phyloP scores from a whole-genome alignment of 2,797 vertebrate species.

The Manis pentadactyla region DNA sequence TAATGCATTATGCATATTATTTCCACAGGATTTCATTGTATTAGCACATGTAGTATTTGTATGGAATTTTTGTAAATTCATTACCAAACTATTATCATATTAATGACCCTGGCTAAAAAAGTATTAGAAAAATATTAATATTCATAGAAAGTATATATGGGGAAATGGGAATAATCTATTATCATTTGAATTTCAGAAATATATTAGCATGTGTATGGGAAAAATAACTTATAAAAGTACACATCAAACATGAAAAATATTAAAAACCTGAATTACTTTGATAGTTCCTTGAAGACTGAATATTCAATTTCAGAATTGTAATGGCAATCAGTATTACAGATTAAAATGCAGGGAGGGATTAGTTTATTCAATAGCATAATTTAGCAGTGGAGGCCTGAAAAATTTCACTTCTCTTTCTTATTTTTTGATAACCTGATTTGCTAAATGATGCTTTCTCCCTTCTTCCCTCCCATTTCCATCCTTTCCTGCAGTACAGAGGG shows the following conservation, averaged over 20 bases:
- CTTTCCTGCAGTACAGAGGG: background rate
- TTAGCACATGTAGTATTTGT: slow-evolving; percentile 79
- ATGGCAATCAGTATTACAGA: slow-evolving; percentile 16
- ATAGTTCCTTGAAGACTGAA: slow-evolving; percentile 62
- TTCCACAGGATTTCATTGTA: slow-evolving; percentile 76
- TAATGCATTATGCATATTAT: slow-evolving; percentile 81
- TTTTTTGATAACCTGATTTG: background rate
- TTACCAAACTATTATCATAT: slow-evolving; percentile 81
- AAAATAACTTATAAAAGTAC: background rate
- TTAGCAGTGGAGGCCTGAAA: background rate
- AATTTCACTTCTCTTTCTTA: background rate
- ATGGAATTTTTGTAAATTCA: slow-evolving; percentile 78
- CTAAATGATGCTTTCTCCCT: background rate
- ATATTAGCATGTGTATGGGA: background rate
- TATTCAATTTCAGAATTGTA: slow-evolving; percentile 30
- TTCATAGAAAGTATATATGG: background rate
- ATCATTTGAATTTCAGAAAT: slow-evolving; percentile 44
- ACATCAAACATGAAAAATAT: background rate
- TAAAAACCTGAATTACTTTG: slow-evolving; percentile 2
- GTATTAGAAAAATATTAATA: slow-evolving; percentile 48
- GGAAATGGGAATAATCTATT: slow-evolving; percentile 9
- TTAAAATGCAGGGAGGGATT: slow-evolving; percentile 1
- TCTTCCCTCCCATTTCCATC: background rate
- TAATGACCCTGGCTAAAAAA: slow-evolving; percentile 77
- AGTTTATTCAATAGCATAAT: slow-evolving; percentile 8